These are phyloP conservation scores for Synanthedon myopaeformis DNA, from an alignment of 2,888 invertebrate genomes.

Conservation along the genomic window DNA sequence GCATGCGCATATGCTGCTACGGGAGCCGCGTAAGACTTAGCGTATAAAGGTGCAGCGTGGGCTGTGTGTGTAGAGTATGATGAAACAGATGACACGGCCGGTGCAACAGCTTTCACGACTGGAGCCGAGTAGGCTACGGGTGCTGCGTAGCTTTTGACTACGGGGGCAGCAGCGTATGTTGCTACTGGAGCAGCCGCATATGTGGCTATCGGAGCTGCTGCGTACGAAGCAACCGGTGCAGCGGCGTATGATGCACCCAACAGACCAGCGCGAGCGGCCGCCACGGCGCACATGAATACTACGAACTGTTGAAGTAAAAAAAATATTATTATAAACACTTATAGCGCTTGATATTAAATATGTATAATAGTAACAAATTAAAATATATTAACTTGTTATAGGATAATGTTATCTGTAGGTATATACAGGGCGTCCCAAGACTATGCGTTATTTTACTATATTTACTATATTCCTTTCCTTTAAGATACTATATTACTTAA, in stretches of 20 bases:
- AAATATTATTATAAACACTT: not conserved
- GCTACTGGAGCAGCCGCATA: slow-evolving; percentile 34
- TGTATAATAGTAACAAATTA: too few species aligned
- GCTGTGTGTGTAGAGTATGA: slow-evolving; percentile 28
- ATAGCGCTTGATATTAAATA: not conserved
- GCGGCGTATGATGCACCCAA: slow-evolving; percentile 27
- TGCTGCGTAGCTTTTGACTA: slow-evolving; percentile 22
- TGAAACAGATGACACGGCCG: slow-evolving; percentile 27
- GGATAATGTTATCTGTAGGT: too few species aligned
- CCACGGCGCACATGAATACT: slow-evolving; percentile 67
- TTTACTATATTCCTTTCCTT: too few species aligned
- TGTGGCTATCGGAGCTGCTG: slow-evolving; percentile 10
- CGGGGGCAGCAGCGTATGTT: slow-evolving; percentile 18
- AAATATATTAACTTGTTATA: too few species aligned
- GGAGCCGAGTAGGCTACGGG: slow-evolving; percentile 41
- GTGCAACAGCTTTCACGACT: slow-evolving; percentile 34
- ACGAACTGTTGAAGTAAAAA: slow-evolving; percentile 45
- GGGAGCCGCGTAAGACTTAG: slow-evolving; percentile 18
- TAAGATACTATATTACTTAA: too few species aligned
- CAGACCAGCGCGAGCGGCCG: slow-evolving; percentile 69
- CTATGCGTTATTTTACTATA: too few species aligned
- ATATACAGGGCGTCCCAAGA: too few species aligned
- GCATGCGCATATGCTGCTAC: slow-evolving; percentile 18
- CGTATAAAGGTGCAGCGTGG: slow-evolving; percentile 16
- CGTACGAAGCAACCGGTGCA: slow-evolving; percentile 11